These are phyloP conservation scores for Dicrurus megarhynchus DNA, from an alignment of 2,113 vertebrate species.

Conservation along the genomic window DNA sequence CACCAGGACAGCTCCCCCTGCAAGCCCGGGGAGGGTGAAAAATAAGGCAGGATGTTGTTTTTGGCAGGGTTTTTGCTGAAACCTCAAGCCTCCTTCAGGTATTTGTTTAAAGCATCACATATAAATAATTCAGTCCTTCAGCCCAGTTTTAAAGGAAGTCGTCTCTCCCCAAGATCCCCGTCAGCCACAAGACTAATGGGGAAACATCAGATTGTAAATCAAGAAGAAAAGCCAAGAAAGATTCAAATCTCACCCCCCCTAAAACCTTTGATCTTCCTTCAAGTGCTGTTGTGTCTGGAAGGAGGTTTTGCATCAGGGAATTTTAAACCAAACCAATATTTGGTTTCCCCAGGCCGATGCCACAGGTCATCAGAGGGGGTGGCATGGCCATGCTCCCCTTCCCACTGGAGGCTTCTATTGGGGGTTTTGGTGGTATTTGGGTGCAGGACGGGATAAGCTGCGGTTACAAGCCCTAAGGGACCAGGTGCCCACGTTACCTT, in stretches of 20 bases:
- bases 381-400: background rate
- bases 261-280: background rate
- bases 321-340: background rate
- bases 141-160: conserved; percentile 20
- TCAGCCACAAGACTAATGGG: background rate
- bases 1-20: accelerated
- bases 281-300: accelerated
- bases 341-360: background rate
- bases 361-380: background rate
- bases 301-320: background rate
- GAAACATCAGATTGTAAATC: background rate
- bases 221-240: background rate
- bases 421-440: background rate
- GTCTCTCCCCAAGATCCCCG: background rate
- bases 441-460: background rate
- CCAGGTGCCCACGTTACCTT: conserved; percentile 75
- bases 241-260: background rate
- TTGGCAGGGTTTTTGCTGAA: background rate
- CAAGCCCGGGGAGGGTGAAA: background rate
- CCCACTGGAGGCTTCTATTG: accelerated
- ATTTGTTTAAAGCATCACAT: background rate
- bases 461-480: background rate
- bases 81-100: background rate
- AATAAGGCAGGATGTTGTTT: background rate
- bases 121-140: conserved; percentile 41